Percentiles rank a stretch among this genome's conserved stretches.
These are phyloP conservation scores for Neoitamus cyanurus DNA, from an alignment of 2,888 invertebrate genomes.

Conservation along the genomic window DNA sequence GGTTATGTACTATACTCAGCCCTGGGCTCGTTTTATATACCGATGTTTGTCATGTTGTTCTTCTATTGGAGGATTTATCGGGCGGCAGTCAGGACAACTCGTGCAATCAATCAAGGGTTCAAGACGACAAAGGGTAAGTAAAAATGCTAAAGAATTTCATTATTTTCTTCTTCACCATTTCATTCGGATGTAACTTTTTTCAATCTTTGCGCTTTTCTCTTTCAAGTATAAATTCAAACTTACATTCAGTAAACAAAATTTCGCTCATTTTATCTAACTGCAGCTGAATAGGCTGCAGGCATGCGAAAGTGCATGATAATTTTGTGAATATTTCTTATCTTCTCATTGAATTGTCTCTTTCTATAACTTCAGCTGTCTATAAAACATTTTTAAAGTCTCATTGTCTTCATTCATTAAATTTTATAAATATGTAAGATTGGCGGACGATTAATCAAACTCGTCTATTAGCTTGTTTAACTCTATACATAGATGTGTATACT, in stretches of 20 bases:
- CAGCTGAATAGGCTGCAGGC: background rate
- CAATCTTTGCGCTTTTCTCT: background rate
- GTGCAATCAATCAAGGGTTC: slow-evolving; percentile 91
- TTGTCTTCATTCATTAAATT: background rate
- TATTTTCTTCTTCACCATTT: slow-evolving; percentile 7
- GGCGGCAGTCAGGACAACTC: slow-evolving; percentile 92
- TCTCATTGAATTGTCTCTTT: background rate
- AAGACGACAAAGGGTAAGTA: slow-evolving; percentile 82
- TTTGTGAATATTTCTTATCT: background rate
- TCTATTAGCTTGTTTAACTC: background rate
- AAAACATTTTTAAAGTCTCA: background rate
- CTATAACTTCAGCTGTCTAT: background rate
- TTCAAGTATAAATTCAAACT: background rate
- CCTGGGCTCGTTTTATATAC: slow-evolving; percentile 97
- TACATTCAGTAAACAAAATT: slow-evolving; percentile 9
- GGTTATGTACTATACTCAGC: slow-evolving; percentile 98
- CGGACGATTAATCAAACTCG: background rate
- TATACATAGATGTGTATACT: background rate
- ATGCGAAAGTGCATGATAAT: slow-evolving; percentile 5
- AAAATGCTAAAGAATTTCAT: background rate
- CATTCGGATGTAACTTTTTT: background rate
- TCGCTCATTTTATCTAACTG: background rate
- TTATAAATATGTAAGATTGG: background rate
- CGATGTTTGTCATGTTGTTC: slow-evolving; percentile 97
- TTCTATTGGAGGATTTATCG: slow-evolving; percentile 98